A percentile compares a stretch with the other conserved stretches of the same genome.
Evolutionary conservation across 2,113 vertebrate species (phyloP).

Genomic region (Phylloscopus whistleri): DNA sequence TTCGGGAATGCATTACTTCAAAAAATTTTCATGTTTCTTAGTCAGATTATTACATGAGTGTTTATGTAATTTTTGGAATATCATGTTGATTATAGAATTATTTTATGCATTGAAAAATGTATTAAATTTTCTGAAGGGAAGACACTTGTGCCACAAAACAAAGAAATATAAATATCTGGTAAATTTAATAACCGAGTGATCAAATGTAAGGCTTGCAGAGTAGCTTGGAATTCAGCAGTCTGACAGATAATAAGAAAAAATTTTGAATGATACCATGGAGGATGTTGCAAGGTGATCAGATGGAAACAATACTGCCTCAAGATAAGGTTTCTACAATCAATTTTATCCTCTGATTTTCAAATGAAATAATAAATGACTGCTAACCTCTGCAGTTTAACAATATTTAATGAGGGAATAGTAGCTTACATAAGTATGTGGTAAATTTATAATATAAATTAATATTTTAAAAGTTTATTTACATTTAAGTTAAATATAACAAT

Average conservation of each 20-base stretch:
- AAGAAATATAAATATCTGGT: neutral
- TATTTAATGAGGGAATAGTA: neutral
- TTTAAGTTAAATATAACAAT: neutral
- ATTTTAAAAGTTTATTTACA: neutral
- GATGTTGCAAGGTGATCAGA: neutral
- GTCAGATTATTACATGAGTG: neutral
- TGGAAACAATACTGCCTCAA: neutral
- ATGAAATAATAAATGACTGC: neutral
- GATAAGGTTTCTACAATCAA: neutral
- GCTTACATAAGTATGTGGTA: neutral
- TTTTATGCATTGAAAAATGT: neutral
- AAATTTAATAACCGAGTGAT: neutral
- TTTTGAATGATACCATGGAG: neutral
- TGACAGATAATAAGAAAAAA: neutral
- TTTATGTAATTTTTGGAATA: neutral
- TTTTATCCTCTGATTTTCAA: neutral
- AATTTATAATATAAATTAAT: neutral
- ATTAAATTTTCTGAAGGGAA: neutral
- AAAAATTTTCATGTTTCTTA: neutral
- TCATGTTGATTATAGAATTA: neutral
- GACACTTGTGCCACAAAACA: neutral
- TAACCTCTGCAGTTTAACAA: neutral
- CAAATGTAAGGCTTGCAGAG: neutral
- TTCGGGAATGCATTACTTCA: neutral
- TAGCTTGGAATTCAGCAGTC: neutral